Conservation (phyloP, 2,888 invertebrate genomes). For the Trichogramma evanescens region DNA sequence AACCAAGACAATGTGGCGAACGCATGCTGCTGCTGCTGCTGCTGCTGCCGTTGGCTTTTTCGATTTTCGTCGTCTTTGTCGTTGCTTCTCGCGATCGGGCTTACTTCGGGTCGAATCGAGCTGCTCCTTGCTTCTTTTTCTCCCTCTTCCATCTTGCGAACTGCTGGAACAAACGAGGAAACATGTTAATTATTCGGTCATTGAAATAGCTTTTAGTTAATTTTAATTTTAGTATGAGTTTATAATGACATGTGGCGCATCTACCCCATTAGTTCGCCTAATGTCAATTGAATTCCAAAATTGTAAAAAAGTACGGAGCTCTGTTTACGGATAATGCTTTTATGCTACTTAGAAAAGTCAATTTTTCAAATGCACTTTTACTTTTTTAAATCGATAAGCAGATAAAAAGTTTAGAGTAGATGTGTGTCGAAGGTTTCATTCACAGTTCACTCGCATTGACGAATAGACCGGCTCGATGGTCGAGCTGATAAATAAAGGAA, state of each 20-base stretch:
- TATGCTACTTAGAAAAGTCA: no score
- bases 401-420: no score
- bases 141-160: conserved; percentile 20
- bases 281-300: background rate
- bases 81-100: background rate
- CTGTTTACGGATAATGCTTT: no score
- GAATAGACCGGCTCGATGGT: background rate
- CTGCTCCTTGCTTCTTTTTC: conserved; percentile 1
- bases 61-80: background rate
- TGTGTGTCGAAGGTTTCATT: background rate
- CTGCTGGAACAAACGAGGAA: conserved; percentile 2
- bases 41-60: background rate
- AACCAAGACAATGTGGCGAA: background rate
- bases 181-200: background rate
- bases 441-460: background rate
- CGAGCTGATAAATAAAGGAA: no score
- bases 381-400: no score
- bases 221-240: no score
- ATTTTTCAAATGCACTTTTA: no score
- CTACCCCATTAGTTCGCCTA: background rate
- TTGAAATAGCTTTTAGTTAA: no score
- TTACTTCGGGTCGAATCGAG: background rate
- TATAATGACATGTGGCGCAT: background rate
- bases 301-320: background rate
- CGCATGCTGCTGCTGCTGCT: background rate